Evolutionary conservation across 2,797 vertebrate genomes (phyloP), one percentile per base, ranked within the genome.

Genomic region (Liasis olivaceus): DNA sequence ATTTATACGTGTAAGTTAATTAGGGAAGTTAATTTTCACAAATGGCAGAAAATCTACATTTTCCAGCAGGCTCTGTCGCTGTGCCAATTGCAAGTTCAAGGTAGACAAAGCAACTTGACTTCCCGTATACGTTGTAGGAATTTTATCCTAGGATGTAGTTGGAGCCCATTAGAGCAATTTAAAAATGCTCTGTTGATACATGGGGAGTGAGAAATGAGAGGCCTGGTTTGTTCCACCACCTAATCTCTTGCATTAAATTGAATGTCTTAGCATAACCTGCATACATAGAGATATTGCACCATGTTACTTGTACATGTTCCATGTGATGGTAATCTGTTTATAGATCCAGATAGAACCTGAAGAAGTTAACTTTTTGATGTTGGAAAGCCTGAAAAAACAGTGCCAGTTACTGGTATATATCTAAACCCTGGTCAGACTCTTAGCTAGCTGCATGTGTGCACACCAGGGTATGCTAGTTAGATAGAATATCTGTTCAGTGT

Each of bases 1-100:
- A 81, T 97, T 96, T 97, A 89, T 96, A 96, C n/a, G 20, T 93
- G 95, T 96, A 94, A 98, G 97, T 96, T 97, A 97, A 98, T 98
- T 97, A 97, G 95, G 94, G 97, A 93, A 98, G 98, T 97, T 97
- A 96, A 97, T 98, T 97, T 96, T 97, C 96, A 96, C 95, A 96
- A 98, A 97, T 94, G 96, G 97, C 96, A 97, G 96, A 92, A 96
- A 97, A 97, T 97, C 93, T 95, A 95, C 96, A 93, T 96, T 96
- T 97, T 95, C 93, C 95, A 96, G 96, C 36, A 86, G 59, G 93
- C 86, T 93, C 95, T 94, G 92, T 94, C 85, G 60, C 94, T 63
- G 22, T 95, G 96, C 96, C 96, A 96, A 94, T 54, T 95, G 59
- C 59, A 90, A 95, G 64, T 92, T 96, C 93, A 62, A 96, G 93